Evolutionary conservation across 2,113 vertebrate genomes (phyloP), one percentile per base, ranked within the genome.

Genomic region (Parus major): DNA sequence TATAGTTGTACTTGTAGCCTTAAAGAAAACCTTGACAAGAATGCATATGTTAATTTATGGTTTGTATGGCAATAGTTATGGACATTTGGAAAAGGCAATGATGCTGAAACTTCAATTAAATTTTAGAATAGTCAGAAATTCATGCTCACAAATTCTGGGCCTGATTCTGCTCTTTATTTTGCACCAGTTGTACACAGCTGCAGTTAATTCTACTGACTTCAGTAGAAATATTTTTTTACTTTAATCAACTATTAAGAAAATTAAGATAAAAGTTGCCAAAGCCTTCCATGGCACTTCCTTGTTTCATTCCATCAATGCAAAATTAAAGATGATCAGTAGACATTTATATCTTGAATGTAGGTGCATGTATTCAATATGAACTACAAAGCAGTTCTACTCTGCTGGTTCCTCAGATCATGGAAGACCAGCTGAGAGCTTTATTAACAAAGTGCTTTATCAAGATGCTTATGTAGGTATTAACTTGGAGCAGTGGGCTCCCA

Each of bases 1-100:
- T 75, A 36, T 9, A 81, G 29, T 90, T 49, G 18, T 83, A 88
- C 59, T 59, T 76, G 24, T 56, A 95, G 68, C 69, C 77, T 77
- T 96, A 82, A 95, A 81, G 69, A 93, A 96, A 94, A 21, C 14
- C 70, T 97, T 84, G 53, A 73, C 75, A 85, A 91, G 46, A 91
- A 94, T 20, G 36, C 24, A 36, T 92, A 80, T 86, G 57, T 57
- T 95, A 91, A 86, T 47, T 94, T 56, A 27, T 77, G 84, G 66
- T 93, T 95, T 96, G 65, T 90, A 59, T 64, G 68, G 39, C 88
- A 93, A 92, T 60, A 82, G 49, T 57, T 66, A 77, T 28, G 47
- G 49, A 65, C 6, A 61, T 57, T 63, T 95, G 35, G 56, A 93
- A 96, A 96, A 95, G 41, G 4, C 33, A 81, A 56, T 56, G 86